A percentile compares a stretch with the other conserved stretches of the same genome.
Conservation (phyloP, 2,797 vertebrate genomes). For the Lithobates sylvaticus region DNA sequence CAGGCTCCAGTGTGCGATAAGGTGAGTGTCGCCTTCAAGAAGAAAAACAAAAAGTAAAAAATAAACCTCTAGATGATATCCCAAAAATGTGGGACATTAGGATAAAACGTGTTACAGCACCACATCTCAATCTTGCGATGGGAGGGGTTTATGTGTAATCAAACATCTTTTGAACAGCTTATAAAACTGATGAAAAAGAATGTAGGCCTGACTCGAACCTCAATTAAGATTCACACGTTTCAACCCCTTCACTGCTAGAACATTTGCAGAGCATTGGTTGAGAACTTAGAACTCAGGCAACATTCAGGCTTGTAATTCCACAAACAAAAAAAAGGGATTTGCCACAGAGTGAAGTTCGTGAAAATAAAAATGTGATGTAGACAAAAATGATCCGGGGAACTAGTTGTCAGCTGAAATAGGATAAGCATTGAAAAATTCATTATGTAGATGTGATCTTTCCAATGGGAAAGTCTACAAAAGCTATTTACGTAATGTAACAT, state of each 20-base stretch:
- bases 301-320: slow-evolving; percentile 14
- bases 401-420: slow-evolving; percentile 18
- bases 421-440: neutral
- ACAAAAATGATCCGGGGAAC: slow-evolving; percentile 20
- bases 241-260: slow-evolving; percentile 62
- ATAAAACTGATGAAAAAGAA: slow-evolving; percentile 10
- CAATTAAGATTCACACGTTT: slow-evolving; percentile 31
- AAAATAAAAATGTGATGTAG: slow-evolving; percentile 19
- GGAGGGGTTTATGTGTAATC: slow-evolving; percentile 24
- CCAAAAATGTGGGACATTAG: slow-evolving; percentile 46
- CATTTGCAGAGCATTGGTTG: slow-evolving; percentile 57
- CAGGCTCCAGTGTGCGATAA: slow-evolving; percentile 97
- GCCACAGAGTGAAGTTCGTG: slow-evolving; percentile 9
- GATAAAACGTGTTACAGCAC: slow-evolving; percentile 25
- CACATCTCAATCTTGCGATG: neutral
- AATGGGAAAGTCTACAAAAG: neutral
- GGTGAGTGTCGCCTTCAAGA: slow-evolving; percentile 96
- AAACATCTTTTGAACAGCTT: slow-evolving; percentile 3
- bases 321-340: slow-evolving; percentile 30
- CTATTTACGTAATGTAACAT: neutral
- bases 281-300: slow-evolving; percentile 50
- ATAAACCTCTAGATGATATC: slow-evolving; percentile 51
- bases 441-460: neutral
- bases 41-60: slow-evolving; percentile 63
- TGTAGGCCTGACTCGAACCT: neutral